These are phyloP conservation scores for Fragum fragum DNA, from an alignment of 2,888 invertebrate species.

Conservation along the genomic window DNA sequence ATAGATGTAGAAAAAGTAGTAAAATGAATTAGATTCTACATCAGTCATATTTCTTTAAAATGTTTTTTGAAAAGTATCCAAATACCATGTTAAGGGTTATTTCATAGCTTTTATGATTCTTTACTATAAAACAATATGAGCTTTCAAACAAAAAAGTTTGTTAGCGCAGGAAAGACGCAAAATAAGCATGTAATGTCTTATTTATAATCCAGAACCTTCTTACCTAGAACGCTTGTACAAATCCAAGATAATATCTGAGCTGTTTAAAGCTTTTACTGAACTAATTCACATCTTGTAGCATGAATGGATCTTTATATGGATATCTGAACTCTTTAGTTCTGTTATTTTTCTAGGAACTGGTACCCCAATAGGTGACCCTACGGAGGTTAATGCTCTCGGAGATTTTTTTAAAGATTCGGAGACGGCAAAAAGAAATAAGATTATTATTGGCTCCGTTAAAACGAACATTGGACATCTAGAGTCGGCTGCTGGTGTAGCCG, in stretches of 20 bases:
- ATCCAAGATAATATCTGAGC: background rate
- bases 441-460: constrained; percentile 74
- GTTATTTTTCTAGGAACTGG: constrained; percentile 73
- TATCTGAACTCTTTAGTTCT: no score
- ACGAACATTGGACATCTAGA: constrained; percentile 77
- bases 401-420: constrained; percentile 55
- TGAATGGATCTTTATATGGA: background rate
- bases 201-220: no score
- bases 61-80: no score
- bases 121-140: no score
- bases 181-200: no score
- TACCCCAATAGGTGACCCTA: constrained; percentile 76
- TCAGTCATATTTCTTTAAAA: no score
- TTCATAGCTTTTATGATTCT: no score
- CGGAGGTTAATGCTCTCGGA: constrained; percentile 73
- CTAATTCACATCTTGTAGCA: background rate
- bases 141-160: no score
- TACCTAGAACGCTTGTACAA: background rate
- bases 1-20: no score
- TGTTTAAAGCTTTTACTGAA: background rate
- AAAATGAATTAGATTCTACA: no score
- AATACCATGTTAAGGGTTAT: no score
- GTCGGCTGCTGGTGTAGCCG: constrained; percentile 72
- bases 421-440: background rate
- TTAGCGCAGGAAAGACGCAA: no score